These are phyloP conservation scores for Cryptocephalus moraei DNA, from an alignment of 2,888 invertebrate species.

Conservation along the genomic window DNA sequence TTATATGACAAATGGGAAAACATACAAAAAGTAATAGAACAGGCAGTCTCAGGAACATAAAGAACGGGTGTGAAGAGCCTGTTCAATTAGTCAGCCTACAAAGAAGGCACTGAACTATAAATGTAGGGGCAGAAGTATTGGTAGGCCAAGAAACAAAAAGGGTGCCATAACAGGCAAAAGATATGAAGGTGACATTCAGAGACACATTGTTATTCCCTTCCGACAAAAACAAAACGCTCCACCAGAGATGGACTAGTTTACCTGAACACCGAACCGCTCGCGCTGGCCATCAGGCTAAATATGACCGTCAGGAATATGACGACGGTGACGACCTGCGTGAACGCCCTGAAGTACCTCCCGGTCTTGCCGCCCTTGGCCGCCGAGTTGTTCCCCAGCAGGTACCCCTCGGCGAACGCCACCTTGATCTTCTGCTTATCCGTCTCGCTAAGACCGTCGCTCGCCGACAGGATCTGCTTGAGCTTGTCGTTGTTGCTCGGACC, in stretches of 20 bases:
- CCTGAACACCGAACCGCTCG: constrained; percentile 63
- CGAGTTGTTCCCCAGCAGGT: constrained; percentile 58
- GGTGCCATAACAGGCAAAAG: too few relatives aligned
- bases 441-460: constrained; percentile 37
- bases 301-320: constrained; percentile 69
- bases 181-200: too few relatives aligned
- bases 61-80: too few relatives aligned
- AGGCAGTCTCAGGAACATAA: too few relatives aligned
- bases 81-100: too few relatives aligned
- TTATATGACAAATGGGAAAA: too few relatives aligned
- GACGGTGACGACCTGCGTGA: constrained; percentile 64
- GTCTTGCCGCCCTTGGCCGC: constrained; percentile 40
- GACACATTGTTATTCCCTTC: too few relatives aligned
- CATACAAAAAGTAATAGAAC: too few relatives aligned
- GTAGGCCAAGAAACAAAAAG: too few relatives aligned
- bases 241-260: constrained; percentile 26
- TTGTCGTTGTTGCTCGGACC: constrained; percentile 35
- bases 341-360: constrained; percentile 54
- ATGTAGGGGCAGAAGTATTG: too few relatives aligned
- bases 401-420: constrained; percentile 87
- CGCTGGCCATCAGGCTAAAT: constrained; percentile 61
- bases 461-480: constrained; percentile 43
- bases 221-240: too few relatives aligned
- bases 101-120: too few relatives aligned
- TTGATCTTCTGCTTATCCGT: constrained; percentile 66